phyloP scores from a whole-genome alignment of 2,888 invertebrate species.

The Bimastos eiseni region DNA sequence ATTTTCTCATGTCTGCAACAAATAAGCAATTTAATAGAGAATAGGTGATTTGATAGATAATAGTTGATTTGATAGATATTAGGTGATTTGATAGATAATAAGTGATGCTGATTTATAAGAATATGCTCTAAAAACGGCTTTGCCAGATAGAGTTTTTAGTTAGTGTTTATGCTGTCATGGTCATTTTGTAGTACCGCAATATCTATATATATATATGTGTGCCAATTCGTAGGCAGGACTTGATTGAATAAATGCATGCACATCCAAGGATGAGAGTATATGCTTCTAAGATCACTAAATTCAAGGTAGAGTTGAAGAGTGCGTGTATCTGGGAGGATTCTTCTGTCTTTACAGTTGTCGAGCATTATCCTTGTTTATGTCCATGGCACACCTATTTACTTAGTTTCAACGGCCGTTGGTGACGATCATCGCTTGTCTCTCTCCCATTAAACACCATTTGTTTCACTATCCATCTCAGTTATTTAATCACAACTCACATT shows the following conservation, averaged over 20 bases:
- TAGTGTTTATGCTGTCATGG: no score
- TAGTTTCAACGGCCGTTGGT: background rate
- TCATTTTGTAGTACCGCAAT: no score
- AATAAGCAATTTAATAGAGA: no score
- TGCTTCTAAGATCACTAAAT: background rate
- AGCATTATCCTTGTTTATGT: background rate
- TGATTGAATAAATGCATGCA: background rate
- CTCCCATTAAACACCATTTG: background rate
- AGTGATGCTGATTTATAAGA: no score
- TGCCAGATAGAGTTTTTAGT: no score
- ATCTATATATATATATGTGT: no score
- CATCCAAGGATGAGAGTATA: background rate
- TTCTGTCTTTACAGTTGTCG: background rate
- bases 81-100: no score
- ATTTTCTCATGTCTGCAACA: no score
- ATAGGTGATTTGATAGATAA: no score
- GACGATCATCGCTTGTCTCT: background rate
- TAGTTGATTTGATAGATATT: no score
- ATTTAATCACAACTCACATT: background rate
- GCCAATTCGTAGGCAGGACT: no score
- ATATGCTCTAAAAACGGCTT: no score
- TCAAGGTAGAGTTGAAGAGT: background rate
- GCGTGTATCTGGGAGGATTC: background rate
- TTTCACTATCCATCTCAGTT: background rate
- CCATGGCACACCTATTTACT: background rate